Percentiles rank a stretch among this genome's conserved stretches.
Evolutionary conservation across 2,888 invertebrate genomes (phyloP).

Genomic region (Hyles lineata): DNA sequence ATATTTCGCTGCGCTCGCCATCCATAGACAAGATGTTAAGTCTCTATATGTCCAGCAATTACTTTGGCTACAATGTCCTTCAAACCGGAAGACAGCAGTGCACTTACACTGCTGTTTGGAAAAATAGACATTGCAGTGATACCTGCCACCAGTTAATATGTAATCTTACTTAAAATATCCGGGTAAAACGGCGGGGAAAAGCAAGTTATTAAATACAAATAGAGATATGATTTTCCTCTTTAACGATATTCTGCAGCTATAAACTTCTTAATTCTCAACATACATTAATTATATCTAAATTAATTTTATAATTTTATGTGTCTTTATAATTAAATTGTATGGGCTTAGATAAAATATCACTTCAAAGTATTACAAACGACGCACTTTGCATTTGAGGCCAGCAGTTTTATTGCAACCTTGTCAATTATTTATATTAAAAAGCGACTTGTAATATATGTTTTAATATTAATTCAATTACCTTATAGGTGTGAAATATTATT

Average conservation of each 20-base stretch:
- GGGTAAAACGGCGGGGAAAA: too few relatives aligned
- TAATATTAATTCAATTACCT: conserved; percentile 11
- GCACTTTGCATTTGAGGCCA: conserved; percentile 16
- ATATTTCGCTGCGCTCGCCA: too few relatives aligned
- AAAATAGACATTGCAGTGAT: too few relatives aligned
- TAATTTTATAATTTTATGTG: conserved; percentile 9
- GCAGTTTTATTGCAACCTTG: conserved; percentile 5
- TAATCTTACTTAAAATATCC: too few relatives aligned
- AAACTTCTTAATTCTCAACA: not conserved
- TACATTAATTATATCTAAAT: not conserved
- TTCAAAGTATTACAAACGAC: not conserved
- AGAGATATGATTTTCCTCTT: not conserved
- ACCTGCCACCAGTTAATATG: too few relatives aligned
- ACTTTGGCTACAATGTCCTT: too few relatives aligned
- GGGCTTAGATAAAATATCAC: conserved; percentile 17
- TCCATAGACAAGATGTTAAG: too few relatives aligned
- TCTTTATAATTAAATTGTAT: conserved; percentile 18
- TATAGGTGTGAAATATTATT: conserved; percentile 12
- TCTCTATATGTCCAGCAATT: too few relatives aligned
- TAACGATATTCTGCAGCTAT: not conserved
- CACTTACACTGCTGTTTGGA: too few relatives aligned
- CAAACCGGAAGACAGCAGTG: too few relatives aligned
- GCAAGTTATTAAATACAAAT: not conserved
- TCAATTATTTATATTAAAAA: not conserved
- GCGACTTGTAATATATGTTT: not conserved